Base-by-base conservation (phyloP, 2,113 vertebrate genomes). In the Pachypanchax playfairii region DNA sequence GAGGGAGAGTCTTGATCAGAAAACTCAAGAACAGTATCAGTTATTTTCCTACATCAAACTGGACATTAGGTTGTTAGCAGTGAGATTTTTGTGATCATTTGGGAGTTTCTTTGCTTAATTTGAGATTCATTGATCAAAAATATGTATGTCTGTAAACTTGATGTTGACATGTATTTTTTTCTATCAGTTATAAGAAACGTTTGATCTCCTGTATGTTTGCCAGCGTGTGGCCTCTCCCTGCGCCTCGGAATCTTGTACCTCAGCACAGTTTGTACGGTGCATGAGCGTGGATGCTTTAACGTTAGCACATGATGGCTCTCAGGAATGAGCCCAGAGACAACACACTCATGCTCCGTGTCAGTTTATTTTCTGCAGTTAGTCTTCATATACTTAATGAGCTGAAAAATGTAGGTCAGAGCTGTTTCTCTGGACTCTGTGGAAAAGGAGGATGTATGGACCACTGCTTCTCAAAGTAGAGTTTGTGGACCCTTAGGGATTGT, bases 321-420 rank as follows among this genome's bases (percentile, higher is more conserved):
- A n/a, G 48, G 51, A 38, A 25, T 49, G 14, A 20, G 65, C 69
- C 63, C 46, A 42, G 33, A 80, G 50, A 75, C 55, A 72, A 41
- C 55, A 60, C 68, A 79, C 51, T 55, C 67, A 72, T 70, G 67
- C 44, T 69, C 42, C 65, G 43, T 73, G 53, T 73, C 78, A 65
- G 48, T 74, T 67, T 70, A 64, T 75, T 85, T 70, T 70, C 69
- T 75, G 75, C 75, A 73, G 75, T 59, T 67, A 70, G 67, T 84
- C 66, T 80, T 81, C 38, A 8, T 75, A 64, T 77, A 66, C 70
- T 68, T 89, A 87, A 88, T 88, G 72, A 85, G 72, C 75, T 82
- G 83, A 80, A 61, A 85, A 81, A 87, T 88, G 74, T 84, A 88
- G 84, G 87, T 72, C 86, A 85, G 72, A 65, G 51, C 50, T 46